Evolutionary conservation across 2,888 invertebrate species (phyloP).

Genomic region (Chrysomela aeneicollis): DNA sequence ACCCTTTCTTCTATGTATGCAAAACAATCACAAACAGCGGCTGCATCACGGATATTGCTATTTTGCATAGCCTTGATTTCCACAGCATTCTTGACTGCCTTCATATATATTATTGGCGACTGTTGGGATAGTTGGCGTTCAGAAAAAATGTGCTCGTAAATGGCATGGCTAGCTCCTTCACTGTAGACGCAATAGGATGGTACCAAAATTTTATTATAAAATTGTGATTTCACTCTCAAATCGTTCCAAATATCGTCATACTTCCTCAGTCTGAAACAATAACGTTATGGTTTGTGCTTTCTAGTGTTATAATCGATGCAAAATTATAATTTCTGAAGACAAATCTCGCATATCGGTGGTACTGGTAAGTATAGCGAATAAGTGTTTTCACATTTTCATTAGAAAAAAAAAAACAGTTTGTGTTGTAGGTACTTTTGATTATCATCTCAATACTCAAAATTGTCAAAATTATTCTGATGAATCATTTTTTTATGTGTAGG

Average conservation of each 20-base stretch:
- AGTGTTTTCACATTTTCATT: too few species aligned
- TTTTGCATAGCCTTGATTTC: slow-evolving; percentile 84
- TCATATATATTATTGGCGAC: slow-evolving; percentile 86
- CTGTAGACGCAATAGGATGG: slow-evolving; percentile 76
- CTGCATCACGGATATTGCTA: slow-evolving; percentile 88
- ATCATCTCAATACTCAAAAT: too few species aligned
- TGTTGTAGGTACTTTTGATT: too few species aligned
- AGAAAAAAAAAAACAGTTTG: too few species aligned
- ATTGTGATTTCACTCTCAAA: slow-evolving; percentile 70
- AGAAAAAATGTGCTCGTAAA: slow-evolving; percentile 68
- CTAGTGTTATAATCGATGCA: too few species aligned
- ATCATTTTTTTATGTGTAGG: too few species aligned
- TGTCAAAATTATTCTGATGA: too few species aligned
- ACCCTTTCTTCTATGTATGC: slow-evolving; percentile 75
- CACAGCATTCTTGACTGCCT: slow-evolving; percentile 84
- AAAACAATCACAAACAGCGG: slow-evolving; percentile 88
- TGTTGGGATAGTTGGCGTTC: slow-evolving; percentile 68
- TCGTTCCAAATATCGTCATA: slow-evolving; percentile 77
- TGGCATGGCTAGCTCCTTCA: slow-evolving; percentile 76
- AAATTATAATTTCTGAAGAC: too few species aligned
- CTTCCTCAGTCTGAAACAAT: slow-evolving; percentile 67
- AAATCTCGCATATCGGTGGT: too few species aligned
- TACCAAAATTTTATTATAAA: slow-evolving; percentile 72
- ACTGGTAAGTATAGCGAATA: too few species aligned
- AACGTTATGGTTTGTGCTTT: not conserved